Conservation (phyloP, 2,888 invertebrate species). For the Ophraella communa region DNA sequence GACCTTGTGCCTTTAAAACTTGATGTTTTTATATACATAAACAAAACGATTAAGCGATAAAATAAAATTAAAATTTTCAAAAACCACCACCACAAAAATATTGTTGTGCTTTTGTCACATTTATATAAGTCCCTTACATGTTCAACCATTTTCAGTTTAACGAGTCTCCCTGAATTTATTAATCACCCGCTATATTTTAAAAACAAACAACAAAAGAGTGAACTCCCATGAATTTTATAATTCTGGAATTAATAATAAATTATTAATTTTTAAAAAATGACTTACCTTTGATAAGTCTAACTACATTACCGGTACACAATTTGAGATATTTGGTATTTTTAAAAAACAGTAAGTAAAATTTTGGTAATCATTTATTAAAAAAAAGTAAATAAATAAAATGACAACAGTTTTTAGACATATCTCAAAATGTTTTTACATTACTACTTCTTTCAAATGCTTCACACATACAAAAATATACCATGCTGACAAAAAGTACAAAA, state of each 20-base stretch:
- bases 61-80: background rate
- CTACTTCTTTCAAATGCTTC: constrained; percentile 14
- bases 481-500: constrained; percentile 3
- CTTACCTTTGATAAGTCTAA: background rate
- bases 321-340: constrained; percentile 9
- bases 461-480: constrained; percentile 3
- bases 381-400: constrained; percentile 18
- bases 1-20: constrained; percentile 5
- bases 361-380: constrained; percentile 21
- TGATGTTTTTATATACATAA: background rate
- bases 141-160: too few relatives aligned
- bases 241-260: background rate
- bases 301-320: constrained; percentile 6
- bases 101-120: background rate
- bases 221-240: background rate
- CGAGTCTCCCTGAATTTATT: too few relatives aligned
- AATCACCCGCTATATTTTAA: too few relatives aligned
- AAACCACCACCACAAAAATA: background rate
- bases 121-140: too few relatives aligned
- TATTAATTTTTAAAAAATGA: background rate
- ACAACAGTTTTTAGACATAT: constrained; percentile 25
- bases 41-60: background rate
- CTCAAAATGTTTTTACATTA: constrained; percentile 24
- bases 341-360: constrained; percentile 5
- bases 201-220: too few relatives aligned